Evolutionary conservation across 2,797 vertebrate species (phyloP).

Genomic region (Psittacula echo): DNA sequence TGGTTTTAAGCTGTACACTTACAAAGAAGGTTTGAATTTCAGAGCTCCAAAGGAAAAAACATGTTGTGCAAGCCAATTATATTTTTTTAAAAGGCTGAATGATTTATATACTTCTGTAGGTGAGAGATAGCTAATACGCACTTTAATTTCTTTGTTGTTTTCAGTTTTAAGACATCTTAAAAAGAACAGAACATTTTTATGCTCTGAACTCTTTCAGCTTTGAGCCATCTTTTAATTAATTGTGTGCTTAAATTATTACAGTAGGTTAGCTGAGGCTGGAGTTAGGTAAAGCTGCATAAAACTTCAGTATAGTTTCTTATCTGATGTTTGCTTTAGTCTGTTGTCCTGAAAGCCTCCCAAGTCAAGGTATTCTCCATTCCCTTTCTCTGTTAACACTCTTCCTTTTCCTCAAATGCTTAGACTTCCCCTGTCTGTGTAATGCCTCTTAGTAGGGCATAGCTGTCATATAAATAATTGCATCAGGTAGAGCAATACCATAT

Average conservation of each 20-base stretch:
- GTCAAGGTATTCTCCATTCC: neutral
- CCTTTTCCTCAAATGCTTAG: neutral
- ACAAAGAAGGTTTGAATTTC: neutral
- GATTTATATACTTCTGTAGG: neutral
- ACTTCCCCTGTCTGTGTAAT: neutral
- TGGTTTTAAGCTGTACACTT: neutral
- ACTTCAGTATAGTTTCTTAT: neutral
- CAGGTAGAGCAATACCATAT: neutral
- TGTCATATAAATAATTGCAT: neutral
- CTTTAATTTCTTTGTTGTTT: neutral
- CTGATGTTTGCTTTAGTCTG: neutral
- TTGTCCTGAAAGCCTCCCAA: neutral
- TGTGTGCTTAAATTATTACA: slow-evolving; percentile 18
- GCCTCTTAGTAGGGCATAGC: neutral
- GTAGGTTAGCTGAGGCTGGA: slow-evolving; percentile 1
- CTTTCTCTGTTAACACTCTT: neutral
- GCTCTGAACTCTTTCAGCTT: slow-evolving; percentile 8
- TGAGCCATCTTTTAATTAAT: slow-evolving; percentile 40
- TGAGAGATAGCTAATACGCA: neutral
- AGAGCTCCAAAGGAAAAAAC: neutral
- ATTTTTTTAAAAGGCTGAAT: neutral
- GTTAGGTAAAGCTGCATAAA: slow-evolving; percentile 5
- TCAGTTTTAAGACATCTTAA: neutral
- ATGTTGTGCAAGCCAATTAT: neutral
- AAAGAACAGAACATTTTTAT: neutral